Evolutionary conservation across 2,113 vertebrate species (phyloP), one percentile per base, ranked within the genome.

Genomic region (Ranitomeya variabilis): DNA sequence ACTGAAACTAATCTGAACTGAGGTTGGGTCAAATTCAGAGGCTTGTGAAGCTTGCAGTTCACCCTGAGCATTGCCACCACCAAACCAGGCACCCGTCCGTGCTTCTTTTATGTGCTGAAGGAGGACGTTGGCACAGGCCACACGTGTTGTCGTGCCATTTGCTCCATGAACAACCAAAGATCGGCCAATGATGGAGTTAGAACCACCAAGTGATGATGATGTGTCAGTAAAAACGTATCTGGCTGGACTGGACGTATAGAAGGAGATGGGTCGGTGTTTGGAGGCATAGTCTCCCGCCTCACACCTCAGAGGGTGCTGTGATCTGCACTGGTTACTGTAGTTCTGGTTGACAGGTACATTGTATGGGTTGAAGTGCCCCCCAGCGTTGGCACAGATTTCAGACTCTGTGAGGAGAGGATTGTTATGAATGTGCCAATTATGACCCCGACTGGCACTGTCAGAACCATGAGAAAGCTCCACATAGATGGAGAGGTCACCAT

Each of bases 61-160:
- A 7, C 95, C 95, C 0, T 0, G 57, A 2, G 92, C 86, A 11
- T 81, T 57, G 18, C 90, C 93, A 3, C 89, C 26, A 2, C 96
- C 95, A 54, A 90, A 91, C 95, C 95, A 96, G 0, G 7, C 21
- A 11, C 91, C 87, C 0, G 91, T 86, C 4, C 54, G 90, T 18
- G 93, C 95, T 37, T 67, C 89, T 0, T 90, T 59, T 52, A 91
- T 80, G 4, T 83, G 92, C 14, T 93, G 88, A 12, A 86, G 82
- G 19, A 95, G 95, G 18, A 96, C 21, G 64, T 96, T 96, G 2
- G 95, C 94, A 78, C 96, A 96, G 45, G 95, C 94, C 16, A 96
- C 90, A 67, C 94, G 94, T 16, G 69, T 64, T 0, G 80, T 74
- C 5, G 87, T 91, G n/a, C 85, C 76, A 0, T 94, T 85, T 37